Base-by-base conservation (phyloP, 2,797 vertebrate genomes). In the Pelodytes ibericus region DNA sequence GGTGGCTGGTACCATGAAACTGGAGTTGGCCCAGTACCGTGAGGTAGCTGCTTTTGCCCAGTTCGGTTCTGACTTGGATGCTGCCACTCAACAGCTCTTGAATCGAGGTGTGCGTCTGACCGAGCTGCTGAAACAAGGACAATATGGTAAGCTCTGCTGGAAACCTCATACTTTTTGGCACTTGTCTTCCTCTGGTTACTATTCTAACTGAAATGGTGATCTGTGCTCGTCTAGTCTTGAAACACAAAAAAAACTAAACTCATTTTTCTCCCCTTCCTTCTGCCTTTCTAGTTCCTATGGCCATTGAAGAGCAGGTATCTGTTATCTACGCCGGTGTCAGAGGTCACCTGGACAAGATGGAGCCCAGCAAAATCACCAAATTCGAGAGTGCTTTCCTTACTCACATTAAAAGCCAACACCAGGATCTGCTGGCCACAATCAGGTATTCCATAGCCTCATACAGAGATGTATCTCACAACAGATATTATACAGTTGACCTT, bases 1-100 rank as follows among this genome's bases (percentile, higher is more conserved):
- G 97, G 96, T 99, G 89, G 97, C 97, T 0, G 97, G 97, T 88
- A 98, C 97, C 85, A 98, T 98, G 96, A 99, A 99, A 87, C 89
- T 98, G 87, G 97, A 99, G 83, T 60, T 99, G 89, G 96, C 96
- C 78, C 97, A 99, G 91, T 99, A 98, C 77, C 96, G 96, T 80
- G 96, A 98, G 84, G 97, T 99, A 0, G 97, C 97, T 49, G 97
- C 97, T 70, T 99, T 99, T 0, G 96, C 96, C 51, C 96, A 98
- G 88, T 99, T 99, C 0, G 97, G 98, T 36, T 99, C 98, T 65
- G 98, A 99, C 82, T 85, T 99, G 73, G 98, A 99, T 2, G 97
- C 96, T n/a, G 94, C 96, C 75, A 99, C 98, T 0, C 98, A 99
- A 44, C 97, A 99, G 81, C 94, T 99, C 72, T 87, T 98, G 72